Base-by-base conservation (phyloP, 2,888 invertebrate genomes). In the Phyto melanocephala region DNA sequence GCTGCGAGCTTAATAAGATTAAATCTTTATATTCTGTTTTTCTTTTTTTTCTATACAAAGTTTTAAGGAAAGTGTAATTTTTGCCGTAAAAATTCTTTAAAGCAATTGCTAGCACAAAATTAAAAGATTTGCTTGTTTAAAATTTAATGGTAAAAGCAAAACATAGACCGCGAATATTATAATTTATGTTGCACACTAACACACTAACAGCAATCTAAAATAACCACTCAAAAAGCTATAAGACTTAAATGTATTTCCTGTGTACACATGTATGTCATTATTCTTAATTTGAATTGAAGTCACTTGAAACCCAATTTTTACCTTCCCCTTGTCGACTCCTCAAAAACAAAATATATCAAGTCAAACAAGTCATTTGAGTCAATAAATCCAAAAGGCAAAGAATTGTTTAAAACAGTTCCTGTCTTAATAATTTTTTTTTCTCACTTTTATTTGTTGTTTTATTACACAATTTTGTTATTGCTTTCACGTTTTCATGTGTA, bases 401-500 rank as follows among this genome's bases (percentile, higher is more conserved):
- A 22, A 54, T 37, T 56, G 35, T 65, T 13, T 22, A 28, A 6
- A 45, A n/a, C 11, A 56, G 56, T 67, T 65, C 8, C 28, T 67
- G 17, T 15, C 35, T 37, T 60, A 40, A 60, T 22, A 47, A 40
- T 37, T 22, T 60, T 22, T 22, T 13, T 24, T 52, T 2, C 37
- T 15, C 0, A 17, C 7, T 35, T 13, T 15, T 42, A 13, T 35
- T 1, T 42, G 10, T 22, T n/a, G 2, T 4, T 33, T 10, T 24
- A n/a, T 4, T 52, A 17, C 28, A 40, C 28, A 28, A 45, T 68
- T 62, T 72, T 17, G 65, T 65, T 15, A 47, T 20, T 35, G 35
- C 15, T 22, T 70, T 35, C 54, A 70, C 62, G 62, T 70, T 70
- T 24, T 37, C 24, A 63, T 62, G 35, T n/a, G n/a, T n/a, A 70